These are phyloP conservation scores for Syrista parreyssii DNA, from an alignment of 2,888 invertebrate species.

Conservation along the genomic window DNA sequence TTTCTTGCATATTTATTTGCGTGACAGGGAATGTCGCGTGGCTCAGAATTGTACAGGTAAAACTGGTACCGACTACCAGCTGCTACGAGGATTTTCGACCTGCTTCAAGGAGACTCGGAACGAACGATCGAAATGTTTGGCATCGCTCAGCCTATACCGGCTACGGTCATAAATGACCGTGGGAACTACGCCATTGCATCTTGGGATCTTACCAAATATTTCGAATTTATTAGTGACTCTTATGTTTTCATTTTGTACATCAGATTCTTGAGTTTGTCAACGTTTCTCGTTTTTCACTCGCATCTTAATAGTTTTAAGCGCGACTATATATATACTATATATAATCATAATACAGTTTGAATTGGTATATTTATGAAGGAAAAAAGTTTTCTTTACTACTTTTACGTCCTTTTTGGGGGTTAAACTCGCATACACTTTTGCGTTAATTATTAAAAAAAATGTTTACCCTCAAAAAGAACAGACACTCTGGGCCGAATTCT, in stretches of 20 bases:
- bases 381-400: neutral
- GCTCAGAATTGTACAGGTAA: neutral
- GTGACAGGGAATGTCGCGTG: neutral
- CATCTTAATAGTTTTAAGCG: neutral
- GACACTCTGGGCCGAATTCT: neutral
- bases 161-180: neutral
- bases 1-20: neutral
- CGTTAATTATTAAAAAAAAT: too few species aligned
- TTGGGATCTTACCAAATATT: neutral
- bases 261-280: neutral
- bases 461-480: neutral
- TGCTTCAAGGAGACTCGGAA: neutral
- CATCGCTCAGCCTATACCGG: neutral
- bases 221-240: neutral
- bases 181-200: neutral
- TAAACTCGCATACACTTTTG: too few species aligned
- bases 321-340: neutral
- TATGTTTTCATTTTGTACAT: neutral
- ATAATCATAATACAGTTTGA: too few species aligned
- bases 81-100: neutral
- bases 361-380: neutral
- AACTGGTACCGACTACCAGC: neutral
- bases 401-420: neutral
- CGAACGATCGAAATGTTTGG: neutral
- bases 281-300: neutral